phyloP scores from a whole-genome alignment of 2,113 vertebrate species.

The Trogon surrucura region DNA sequence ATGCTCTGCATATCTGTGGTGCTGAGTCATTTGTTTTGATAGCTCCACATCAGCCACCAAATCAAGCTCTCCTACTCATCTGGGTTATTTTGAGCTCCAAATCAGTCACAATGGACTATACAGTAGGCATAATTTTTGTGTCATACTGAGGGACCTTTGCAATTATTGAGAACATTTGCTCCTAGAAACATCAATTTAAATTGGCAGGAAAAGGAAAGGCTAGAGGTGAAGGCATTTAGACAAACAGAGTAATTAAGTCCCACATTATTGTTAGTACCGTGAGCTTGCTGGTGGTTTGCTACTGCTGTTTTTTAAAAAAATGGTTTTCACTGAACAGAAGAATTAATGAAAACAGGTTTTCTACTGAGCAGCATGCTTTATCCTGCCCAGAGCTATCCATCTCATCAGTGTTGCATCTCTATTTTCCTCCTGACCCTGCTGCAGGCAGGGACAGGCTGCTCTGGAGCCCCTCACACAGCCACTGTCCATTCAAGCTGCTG shows the following conservation, averaged over 20 bases:
- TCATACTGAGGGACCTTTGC: rapidly evolving
- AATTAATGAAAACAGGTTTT: background rate
- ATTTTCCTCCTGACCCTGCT: rapidly evolving
- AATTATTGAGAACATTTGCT: background rate
- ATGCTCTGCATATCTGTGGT: background rate
- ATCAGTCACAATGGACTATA: background rate
- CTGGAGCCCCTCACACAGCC: rapidly evolving
- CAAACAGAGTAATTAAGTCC: background rate
- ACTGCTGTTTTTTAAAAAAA: background rate
- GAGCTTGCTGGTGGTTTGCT: background rate
- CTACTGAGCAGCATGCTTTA: background rate
- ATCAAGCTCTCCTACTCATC: background rate
- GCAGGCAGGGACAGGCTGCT: background rate
- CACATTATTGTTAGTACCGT: background rate
- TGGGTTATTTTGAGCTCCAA: background rate
- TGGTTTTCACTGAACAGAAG: background rate
- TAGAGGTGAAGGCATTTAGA: background rate
- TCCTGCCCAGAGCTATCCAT: background rate
- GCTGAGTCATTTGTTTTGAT: background rate
- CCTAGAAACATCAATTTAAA: background rate
- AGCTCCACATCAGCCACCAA: background rate
- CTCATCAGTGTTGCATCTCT: background rate
- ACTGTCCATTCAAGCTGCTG: background rate
- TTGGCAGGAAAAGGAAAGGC: background rate
- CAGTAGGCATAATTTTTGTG: background rate